Conservation (phyloP, 2,888 invertebrate genomes). For the Bugula neritina region DNA sequence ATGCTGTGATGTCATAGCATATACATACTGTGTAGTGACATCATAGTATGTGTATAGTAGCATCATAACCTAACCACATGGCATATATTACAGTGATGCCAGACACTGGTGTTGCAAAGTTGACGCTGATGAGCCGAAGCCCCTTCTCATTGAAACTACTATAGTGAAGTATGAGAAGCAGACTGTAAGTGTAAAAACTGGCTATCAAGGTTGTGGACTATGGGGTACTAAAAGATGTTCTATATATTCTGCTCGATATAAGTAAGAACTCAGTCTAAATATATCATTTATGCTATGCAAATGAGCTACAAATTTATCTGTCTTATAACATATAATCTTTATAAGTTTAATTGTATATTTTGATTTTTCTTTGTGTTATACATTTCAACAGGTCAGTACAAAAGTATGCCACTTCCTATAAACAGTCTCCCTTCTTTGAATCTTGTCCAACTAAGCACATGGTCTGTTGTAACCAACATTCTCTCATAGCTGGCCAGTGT, state of each 20-base stretch:
- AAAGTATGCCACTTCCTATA: slow-evolving; percentile 1
- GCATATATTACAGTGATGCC: slow-evolving; percentile 19
- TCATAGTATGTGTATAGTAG: neutral
- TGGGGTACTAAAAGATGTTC: neutral
- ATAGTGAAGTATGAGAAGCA: slow-evolving; percentile 24
- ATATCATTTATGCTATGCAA: no score
- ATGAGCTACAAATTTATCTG: no score
- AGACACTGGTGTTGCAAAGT: slow-evolving; percentile 25
- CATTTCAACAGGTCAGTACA: slow-evolving; percentile 4
- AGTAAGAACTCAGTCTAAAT: no score
- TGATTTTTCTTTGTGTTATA: no score
- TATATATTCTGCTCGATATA: slow-evolving; percentile 4
- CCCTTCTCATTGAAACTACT: neutral
- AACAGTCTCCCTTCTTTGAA: neutral
- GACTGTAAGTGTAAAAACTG: neutral
- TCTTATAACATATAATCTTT: no score
- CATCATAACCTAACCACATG: no score
- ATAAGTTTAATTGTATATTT: no score
- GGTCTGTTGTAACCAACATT: slow-evolving; percentile 16
- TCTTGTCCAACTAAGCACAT: neutral
- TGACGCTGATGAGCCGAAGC: slow-evolving; percentile 8
- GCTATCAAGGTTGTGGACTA: neutral
- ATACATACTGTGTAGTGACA: neutral
- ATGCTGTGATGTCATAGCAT: no score
- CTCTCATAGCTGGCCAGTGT: slow-evolving; percentile 14